Evolutionary conservation across 1,140 invertebrate genomes (phyloP), one percentile per base, ranked within the genome.

Genomic region (Drosophila melanica): DNA sequence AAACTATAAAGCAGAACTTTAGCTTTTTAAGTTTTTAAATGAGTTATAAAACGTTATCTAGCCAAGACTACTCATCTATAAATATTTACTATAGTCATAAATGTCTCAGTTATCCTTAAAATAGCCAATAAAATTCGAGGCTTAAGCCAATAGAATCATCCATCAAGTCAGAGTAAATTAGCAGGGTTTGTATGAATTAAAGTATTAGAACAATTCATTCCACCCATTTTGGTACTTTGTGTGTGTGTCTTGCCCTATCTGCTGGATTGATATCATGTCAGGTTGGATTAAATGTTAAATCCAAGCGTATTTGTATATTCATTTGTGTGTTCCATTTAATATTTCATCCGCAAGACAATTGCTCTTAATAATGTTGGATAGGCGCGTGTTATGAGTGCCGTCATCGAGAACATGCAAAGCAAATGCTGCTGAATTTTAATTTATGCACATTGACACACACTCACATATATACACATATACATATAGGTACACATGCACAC

Each of bases 401-500:
- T 68, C 72, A 84, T 82, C 54, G 80, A 76, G 80, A 57, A 75
- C 76, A 67, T 48, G 59, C 37, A 42, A 66, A 64, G 47, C 45
- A 71, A 48, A 70, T 60, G 71, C 68, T 59, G 66, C 73, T 76
- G 81, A 75, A 66, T 87, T 89, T 87, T 87, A 87, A 87, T 89
- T 89, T 87, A 89, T 87, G 77, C 85, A 66, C 68, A 77, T 73
- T 72, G 63, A 45, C 51, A 63, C 62, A 54, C 41, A 75, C 33
- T 35, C 20, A 10, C 60, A 55, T 14, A 51, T 39, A 55, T 47
- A 50, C 55, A 71, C 39, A 57, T 39, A 3, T 39, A 3, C 1
- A 6, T 5, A 47, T 35, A 12, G 16, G 18, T 51, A n/a, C 27
- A n/a, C 50, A 62, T 37, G 44, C 54, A 62, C 58, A 37, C 51